Evolutionary conservation across 2,888 invertebrate species (phyloP).

Genomic region (Dicyrtomina minuta): DNA sequence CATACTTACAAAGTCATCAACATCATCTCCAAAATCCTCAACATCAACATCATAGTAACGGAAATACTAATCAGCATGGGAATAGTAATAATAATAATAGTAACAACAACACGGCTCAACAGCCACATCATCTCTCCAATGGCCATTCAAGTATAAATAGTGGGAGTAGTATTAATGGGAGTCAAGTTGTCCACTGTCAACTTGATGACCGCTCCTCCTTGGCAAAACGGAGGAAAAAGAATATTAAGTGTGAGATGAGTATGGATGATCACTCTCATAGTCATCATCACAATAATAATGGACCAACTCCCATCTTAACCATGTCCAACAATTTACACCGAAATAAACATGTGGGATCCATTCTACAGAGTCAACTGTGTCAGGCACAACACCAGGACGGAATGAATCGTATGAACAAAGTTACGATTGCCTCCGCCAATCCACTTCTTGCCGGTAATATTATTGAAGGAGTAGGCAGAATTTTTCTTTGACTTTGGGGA

Average conservation of each 20-base stretch:
- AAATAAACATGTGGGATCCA: slow-evolving; percentile 36
- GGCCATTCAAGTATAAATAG: slow-evolving; percentile 13
- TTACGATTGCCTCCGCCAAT: slow-evolving; percentile 74
- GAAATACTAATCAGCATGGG: not conserved
- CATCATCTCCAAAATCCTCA: slow-evolving; percentile 59
- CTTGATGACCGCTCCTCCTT: slow-evolving; percentile 14
- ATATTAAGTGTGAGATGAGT: slow-evolving; percentile 25
- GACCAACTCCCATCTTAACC: slow-evolving; percentile 43
- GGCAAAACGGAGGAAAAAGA: slow-evolving; percentile 20
- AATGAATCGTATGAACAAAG: slow-evolving; percentile 33
- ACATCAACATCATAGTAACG: slow-evolving; percentile 51
- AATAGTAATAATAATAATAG: slow-evolving; percentile 10
- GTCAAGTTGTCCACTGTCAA: slow-evolving; percentile 4
- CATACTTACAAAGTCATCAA: slow-evolving; percentile 28
- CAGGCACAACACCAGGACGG: slow-evolving; percentile 41
- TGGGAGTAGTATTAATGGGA: slow-evolving; percentile 1
- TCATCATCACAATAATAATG: slow-evolving; percentile 40
- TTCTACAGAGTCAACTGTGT: slow-evolving; percentile 50
- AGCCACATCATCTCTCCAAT: slow-evolving; percentile 16
- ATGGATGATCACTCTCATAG: slow-evolving; percentile 33
- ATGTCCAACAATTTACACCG: slow-evolving; percentile 37
- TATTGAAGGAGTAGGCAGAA: no score
- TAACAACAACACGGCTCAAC: slow-evolving; percentile 9
- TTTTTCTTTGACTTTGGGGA: no score
- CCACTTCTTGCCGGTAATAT: slow-evolving; percentile 76